Percentiles rank a stretch among this genome's conserved stretches.
These are phyloP conservation scores for Sebastes hubbsi DNA, from an alignment of 2,797 vertebrate species.

Conservation along the genomic window DNA sequence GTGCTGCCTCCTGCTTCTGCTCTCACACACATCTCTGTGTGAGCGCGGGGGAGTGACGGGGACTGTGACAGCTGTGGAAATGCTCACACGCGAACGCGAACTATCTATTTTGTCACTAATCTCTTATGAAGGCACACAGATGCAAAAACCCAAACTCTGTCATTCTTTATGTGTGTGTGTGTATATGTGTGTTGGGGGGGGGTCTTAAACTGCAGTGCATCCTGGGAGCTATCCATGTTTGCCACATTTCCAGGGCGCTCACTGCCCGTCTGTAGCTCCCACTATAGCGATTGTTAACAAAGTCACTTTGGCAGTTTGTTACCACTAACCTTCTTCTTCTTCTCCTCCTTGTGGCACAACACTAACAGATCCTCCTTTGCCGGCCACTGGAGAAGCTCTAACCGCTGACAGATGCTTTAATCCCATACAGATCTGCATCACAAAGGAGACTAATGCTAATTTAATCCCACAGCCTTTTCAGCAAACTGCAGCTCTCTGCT, in stretches of 20 bases:
- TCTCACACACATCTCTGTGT: not conserved
- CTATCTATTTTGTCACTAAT: not conserved
- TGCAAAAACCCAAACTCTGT: not conserved
- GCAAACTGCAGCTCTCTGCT: conserved; percentile 6
- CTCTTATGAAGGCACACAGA: not conserved
- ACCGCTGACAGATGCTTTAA: conserved; percentile 71
- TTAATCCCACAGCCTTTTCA: conserved; percentile 12
- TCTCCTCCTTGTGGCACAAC: conserved; percentile 29
- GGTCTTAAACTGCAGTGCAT: too few relatives aligned
- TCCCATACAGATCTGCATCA: conserved; percentile 65
- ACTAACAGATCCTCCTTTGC: conserved; percentile 25
- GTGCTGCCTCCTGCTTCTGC: not conserved
- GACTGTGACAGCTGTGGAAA: not conserved
- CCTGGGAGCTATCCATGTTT: not conserved
- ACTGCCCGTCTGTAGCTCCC: not conserved
- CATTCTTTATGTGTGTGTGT: not conserved
- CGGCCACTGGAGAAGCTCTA: conserved; percentile 36
- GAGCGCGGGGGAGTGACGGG: not conserved
- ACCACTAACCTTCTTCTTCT: conserved; percentile 4
- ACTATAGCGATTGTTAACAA: not conserved
- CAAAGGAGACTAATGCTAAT: conserved; percentile 54
- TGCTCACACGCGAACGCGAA: not conserved
- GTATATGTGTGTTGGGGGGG: too few relatives aligned
- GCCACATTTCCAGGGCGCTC: not conserved
- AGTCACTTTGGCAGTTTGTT: conserved; percentile 4